These are phyloP conservation scores for Nansenia antarctica DNA, from an alignment of 2,113 vertebrate species.

Conservation along the genomic window DNA sequence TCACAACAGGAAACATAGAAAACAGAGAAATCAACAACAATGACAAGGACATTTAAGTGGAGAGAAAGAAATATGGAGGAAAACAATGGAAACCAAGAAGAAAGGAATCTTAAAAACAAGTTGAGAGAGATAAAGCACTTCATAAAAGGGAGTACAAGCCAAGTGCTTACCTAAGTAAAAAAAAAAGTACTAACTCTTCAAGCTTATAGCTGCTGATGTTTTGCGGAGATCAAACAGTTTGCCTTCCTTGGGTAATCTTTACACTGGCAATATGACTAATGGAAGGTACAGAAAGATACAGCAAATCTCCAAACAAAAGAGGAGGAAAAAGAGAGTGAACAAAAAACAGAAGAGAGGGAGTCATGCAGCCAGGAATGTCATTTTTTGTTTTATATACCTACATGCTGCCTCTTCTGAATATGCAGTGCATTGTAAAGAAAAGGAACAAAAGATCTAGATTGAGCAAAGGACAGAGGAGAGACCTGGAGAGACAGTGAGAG, in stretches of 20 bases:
- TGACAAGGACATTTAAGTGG: constrained; percentile 2
- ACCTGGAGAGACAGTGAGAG: constrained; percentile 53
- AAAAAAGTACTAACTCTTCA: constrained; percentile 24
- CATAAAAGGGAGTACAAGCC: constrained; percentile 20
- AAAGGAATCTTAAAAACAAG: not conserved
- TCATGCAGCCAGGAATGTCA: constrained; percentile 67
- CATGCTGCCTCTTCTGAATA: constrained; percentile 70
- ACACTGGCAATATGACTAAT: constrained; percentile 23
- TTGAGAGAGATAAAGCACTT: constrained; percentile 29
- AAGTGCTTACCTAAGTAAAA: not conserved
- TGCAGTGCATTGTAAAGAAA: constrained; percentile 69
- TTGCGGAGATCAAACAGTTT: constrained; percentile 38
- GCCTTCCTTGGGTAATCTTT: constrained; percentile 25
- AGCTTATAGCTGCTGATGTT: constrained; percentile 26
- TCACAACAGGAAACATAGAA: constrained; percentile 28
- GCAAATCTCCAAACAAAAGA: constrained; percentile 35
- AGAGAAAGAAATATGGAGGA: constrained; percentile 11
- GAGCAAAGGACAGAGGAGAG: constrained; percentile 70
- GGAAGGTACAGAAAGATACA: constrained; percentile 36
- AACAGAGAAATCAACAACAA: constrained; percentile 3
- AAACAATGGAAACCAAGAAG: constrained; percentile 17
- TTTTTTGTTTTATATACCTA: constrained; percentile 70
- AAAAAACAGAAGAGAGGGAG: constrained; percentile 32
- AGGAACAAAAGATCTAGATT: constrained; percentile 69
- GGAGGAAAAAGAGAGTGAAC: constrained; percentile 13